Evolutionary conservation across 2,888 invertebrate genomes (phyloP).

Genomic region (Eilema depressum): DNA sequence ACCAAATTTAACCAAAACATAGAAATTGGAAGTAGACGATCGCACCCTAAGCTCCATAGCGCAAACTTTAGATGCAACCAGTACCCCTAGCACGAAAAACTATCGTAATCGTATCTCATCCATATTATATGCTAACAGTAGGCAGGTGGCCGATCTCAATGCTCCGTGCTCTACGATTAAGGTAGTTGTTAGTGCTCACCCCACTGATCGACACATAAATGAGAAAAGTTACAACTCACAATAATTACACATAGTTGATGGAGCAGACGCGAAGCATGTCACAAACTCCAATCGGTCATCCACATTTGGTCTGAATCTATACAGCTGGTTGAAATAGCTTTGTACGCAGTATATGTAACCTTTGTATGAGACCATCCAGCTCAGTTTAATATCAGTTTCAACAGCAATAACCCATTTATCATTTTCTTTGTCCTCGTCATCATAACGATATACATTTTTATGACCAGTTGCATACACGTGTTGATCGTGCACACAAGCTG

Average conservation of each 20-base stretch:
- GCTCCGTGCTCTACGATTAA: no score
- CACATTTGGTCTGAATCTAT: slow-evolving; percentile 68
- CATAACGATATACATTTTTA: slow-evolving; percentile 69
- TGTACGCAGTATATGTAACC: slow-evolving; percentile 75
- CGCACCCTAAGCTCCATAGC: no score
- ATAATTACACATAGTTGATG: slow-evolving; percentile 67
- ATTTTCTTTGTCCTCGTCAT: slow-evolving; percentile 50
- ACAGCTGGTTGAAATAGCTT: slow-evolving; percentile 68
- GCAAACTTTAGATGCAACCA: no score
- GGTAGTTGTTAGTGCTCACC: no score
- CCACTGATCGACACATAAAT: neutral
- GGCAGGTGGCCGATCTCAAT: no score
- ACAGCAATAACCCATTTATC: slow-evolving; percentile 64
- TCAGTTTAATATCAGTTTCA: slow-evolving; percentile 62
- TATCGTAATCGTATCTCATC: no score
- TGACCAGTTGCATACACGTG: slow-evolving; percentile 69
- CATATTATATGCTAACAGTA: no score
- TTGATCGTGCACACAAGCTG: slow-evolving; percentile 68
- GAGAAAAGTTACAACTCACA: slow-evolving; percentile 59
- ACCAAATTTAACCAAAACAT: no score
- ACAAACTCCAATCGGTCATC: slow-evolving; percentile 61
- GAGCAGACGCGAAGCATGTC: slow-evolving; percentile 62
- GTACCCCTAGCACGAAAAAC: no score
- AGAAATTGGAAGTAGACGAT: no score
- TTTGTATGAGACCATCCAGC: slow-evolving; percentile 67